These are phyloP conservation scores for Cephonodes hylas DNA, from an alignment of 2,888 invertebrate genomes.

Conservation along the genomic window DNA sequence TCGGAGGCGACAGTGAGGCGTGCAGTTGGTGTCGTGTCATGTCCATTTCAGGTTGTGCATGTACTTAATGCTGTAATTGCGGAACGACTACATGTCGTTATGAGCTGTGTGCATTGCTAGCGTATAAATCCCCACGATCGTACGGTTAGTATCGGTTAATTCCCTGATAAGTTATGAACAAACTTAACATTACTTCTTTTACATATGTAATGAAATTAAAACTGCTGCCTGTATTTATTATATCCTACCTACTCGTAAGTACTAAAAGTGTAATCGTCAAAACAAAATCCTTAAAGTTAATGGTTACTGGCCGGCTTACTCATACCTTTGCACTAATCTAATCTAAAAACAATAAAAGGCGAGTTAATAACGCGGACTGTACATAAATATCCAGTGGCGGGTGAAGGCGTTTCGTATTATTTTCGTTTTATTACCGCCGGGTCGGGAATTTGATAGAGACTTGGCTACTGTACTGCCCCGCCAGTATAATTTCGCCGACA, in stretches of 20 bases:
- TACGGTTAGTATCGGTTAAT: background rate
- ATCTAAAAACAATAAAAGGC: slow-evolving; percentile 48
- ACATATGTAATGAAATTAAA: background rate
- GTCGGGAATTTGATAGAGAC: slow-evolving; percentile 70
- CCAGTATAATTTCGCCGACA: slow-evolving; percentile 67
- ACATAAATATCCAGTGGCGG: slow-evolving; percentile 59
- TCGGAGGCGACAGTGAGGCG: slow-evolving; percentile 34
- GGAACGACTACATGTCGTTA: background rate
- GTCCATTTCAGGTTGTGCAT: slow-evolving; percentile 60
- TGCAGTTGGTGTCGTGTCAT: slow-evolving; percentile 48
- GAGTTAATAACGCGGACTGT: slow-evolving; percentile 58
- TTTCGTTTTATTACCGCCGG: slow-evolving; percentile 69
- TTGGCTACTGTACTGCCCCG: slow-evolving; percentile 64
- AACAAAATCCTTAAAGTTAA: slow-evolving; percentile 9
- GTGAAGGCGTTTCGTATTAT: slow-evolving; percentile 59
- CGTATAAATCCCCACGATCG: slow-evolving; percentile 11
- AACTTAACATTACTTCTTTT: background rate
- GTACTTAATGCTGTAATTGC: slow-evolving; percentile 58
- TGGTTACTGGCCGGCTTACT: slow-evolving; percentile 1
- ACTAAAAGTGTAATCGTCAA: background rate
- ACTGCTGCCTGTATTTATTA: background rate
- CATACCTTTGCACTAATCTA: slow-evolving; percentile 18
- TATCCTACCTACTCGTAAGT: background rate
- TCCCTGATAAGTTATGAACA: background rate
- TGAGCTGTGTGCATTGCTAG: slow-evolving; percentile 16